A percentile compares a stretch with the other conserved stretches of the same genome.
Conservation (phyloP, 2,797 vertebrate genomes). For the Anabas testudineus region DNA sequence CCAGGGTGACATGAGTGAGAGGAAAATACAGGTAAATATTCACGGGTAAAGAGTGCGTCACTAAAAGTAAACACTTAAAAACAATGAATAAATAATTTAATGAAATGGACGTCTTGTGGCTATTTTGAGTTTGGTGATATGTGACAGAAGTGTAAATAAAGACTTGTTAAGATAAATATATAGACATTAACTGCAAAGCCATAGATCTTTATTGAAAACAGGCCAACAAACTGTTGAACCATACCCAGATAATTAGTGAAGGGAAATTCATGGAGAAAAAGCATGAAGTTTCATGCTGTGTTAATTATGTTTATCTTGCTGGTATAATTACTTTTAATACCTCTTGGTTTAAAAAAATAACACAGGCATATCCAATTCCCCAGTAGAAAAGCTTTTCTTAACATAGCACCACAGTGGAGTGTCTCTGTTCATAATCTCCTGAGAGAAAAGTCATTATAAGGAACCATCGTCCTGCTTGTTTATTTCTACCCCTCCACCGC, state of each 20-base stretch:
- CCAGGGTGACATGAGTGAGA: constrained; percentile 22
- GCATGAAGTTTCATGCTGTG: constrained; percentile 55
- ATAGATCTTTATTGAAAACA: constrained; percentile 22
- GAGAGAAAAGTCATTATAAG: constrained; percentile 57
- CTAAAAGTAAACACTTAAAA: constrained; percentile 27
- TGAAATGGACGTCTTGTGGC: background rate
- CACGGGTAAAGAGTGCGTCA: constrained; percentile 26
- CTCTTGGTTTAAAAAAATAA: constrained; percentile 37
- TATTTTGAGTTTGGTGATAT: constrained; percentile 14
- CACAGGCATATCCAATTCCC: constrained; percentile 48
- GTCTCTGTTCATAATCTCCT: constrained; percentile 59
- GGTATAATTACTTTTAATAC: constrained; percentile 76
- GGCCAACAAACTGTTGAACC: constrained; percentile 61
- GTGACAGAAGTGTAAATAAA: constrained; percentile 36
- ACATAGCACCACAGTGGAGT: constrained; percentile 39
- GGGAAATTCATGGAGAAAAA: constrained; percentile 35
- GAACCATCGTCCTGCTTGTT: constrained; percentile 38
- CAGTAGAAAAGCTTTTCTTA: constrained; percentile 44
- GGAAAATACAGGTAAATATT: constrained; percentile 6
- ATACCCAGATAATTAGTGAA: constrained; percentile 56
- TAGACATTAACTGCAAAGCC: constrained; percentile 19
- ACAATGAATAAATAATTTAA: constrained; percentile 48
- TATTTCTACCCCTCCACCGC: constrained; percentile 47
- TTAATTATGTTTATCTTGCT: constrained; percentile 75
- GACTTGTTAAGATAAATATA: constrained; percentile 39